Evolutionary conservation across 2,888 invertebrate genomes (phyloP).

Genomic region (Oxytorus armatus): DNA sequence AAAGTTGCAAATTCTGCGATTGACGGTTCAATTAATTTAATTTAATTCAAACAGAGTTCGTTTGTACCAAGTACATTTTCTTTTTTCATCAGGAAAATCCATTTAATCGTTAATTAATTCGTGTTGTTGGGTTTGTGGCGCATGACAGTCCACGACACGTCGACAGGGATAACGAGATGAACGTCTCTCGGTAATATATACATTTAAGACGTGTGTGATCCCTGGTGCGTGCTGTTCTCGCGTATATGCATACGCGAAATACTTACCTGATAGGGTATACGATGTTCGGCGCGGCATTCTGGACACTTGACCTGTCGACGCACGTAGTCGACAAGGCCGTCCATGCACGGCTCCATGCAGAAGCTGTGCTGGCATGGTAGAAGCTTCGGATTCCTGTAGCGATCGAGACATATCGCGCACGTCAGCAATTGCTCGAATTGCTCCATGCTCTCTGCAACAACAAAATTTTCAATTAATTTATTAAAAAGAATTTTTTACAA

Average conservation of each 20-base stretch:
- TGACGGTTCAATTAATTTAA: no score
- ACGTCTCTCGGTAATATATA: slow-evolving; percentile 7
- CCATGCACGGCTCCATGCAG: slow-evolving; percentile 99
- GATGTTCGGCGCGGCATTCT: slow-evolving; percentile 98
- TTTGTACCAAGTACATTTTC: slow-evolving; percentile 27
- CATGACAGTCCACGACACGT: slow-evolving; percentile 40
- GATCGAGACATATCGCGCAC: slow-evolving; percentile 99
- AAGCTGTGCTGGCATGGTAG: slow-evolving; percentile 99
- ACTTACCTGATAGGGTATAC: slow-evolving; percentile 97
- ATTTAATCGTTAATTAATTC: slow-evolving; percentile 12
- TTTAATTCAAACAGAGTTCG: no score
- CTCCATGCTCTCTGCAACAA: slow-evolving; percentile 89
- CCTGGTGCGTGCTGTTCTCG: slow-evolving; percentile 6
- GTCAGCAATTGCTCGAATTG: slow-evolving; percentile 98
- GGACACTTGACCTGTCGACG: slow-evolving; percentile 98
- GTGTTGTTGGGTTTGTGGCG: slow-evolving; percentile 37
- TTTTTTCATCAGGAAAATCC: neutral
- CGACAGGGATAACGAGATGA: slow-evolving; percentile 46
- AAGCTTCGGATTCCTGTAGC: slow-evolving; percentile 98
- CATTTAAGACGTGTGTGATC: neutral
- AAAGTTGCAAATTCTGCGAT: no score
- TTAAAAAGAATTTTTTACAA: slow-evolving; percentile 11
- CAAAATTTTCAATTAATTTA: slow-evolving; percentile 39
- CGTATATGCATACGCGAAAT: slow-evolving; percentile 45
- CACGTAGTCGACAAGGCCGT: slow-evolving; percentile 97